These are phyloP conservation scores for Darevskia nairensis DNA, from an alignment of 2,797 vertebrate genomes.

Conservation along the genomic window DNA sequence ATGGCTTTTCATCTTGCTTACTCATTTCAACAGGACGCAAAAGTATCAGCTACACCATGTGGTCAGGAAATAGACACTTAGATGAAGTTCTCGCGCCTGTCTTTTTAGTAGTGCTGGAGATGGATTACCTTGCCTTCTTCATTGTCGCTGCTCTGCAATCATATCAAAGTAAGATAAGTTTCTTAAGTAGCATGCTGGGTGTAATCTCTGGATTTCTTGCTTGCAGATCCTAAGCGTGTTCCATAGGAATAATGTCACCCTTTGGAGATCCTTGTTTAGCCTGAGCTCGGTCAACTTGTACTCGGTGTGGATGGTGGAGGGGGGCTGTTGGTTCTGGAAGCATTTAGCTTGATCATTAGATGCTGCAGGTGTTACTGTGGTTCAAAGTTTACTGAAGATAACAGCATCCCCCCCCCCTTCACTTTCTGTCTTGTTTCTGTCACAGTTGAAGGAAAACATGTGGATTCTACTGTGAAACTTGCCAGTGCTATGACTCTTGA, in stretches of 20 bases:
- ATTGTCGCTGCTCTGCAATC: slow-evolving; percentile 53
- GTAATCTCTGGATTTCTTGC: neutral
- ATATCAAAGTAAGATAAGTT: slow-evolving; percentile 64
- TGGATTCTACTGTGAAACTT: slow-evolving; percentile 76
- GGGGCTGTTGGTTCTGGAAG: neutral
- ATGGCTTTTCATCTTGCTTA: slow-evolving; percentile 19
- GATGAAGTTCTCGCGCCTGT: neutral
- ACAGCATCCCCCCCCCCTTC: neutral
- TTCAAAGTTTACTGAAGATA: slow-evolving; percentile 12
- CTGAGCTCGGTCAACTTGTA: neutral
- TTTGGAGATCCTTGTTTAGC: neutral
- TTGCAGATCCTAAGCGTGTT: neutral
- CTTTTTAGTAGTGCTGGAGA: slow-evolving; percentile 47
- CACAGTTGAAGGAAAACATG: slow-evolving; percentile 27
- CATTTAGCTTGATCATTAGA: neutral
- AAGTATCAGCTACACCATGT: slow-evolving; percentile 10
- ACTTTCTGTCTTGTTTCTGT: slow-evolving; percentile 51
- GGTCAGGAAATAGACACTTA: slow-evolving; percentile 43
- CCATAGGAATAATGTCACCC: neutral
- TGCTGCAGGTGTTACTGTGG: neutral
- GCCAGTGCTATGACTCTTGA: slow-evolving; percentile 83
- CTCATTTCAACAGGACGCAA: slow-evolving; percentile 3
- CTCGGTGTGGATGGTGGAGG: neutral
- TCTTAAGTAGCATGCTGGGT: neutral
- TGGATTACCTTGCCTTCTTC: slow-evolving; percentile 46